Evolutionary conservation across 2,113 vertebrate genomes (phyloP).

Genomic region (Apeltes quadracus): DNA sequence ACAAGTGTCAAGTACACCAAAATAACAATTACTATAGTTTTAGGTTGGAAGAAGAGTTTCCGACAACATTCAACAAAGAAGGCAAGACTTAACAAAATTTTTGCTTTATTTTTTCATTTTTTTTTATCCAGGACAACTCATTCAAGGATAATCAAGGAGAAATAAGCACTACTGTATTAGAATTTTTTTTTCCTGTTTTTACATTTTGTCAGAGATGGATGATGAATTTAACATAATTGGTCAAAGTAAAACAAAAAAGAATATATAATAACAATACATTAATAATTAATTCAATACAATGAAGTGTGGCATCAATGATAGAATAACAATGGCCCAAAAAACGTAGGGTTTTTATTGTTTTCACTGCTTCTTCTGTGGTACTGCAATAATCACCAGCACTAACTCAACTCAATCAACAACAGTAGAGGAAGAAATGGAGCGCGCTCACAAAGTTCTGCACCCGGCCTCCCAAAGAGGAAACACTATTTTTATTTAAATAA

Average conservation of each 20-base stretch:
- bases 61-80: slow-evolving; percentile 35
- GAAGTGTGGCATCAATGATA: slow-evolving; percentile 74
- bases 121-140: slow-evolving; percentile 79
- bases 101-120: slow-evolving; percentile 79
- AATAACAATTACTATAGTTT: not conserved
- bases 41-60: not conserved
- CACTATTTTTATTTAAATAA: slow-evolving; percentile 82
- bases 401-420: slow-evolving; percentile 82
- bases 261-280: slow-evolving; percentile 83
- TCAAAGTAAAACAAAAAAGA: slow-evolving; percentile 77
- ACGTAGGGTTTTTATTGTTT: slow-evolving; percentile 69
- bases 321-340: slow-evolving; percentile 75
- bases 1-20: not conserved
- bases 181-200: slow-evolving; percentile 59
- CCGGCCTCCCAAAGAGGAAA: slow-evolving; percentile 77
- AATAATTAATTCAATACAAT: slow-evolving; percentile 83
- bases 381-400: slow-evolving; percentile 82
- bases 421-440: slow-evolving; percentile 78
- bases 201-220: slow-evolving; percentile 75
- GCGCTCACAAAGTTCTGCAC: slow-evolving; percentile 67
- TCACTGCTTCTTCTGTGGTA: slow-evolving; percentile 69
- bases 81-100: slow-evolving; percentile 77
- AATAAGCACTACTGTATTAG: slow-evolving; percentile 78
- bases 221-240: slow-evolving; percentile 70
- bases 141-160: slow-evolving; percentile 82